Conservation (phyloP, 2,113 vertebrate genomes). For the Peromyscus polionotus region DNA sequence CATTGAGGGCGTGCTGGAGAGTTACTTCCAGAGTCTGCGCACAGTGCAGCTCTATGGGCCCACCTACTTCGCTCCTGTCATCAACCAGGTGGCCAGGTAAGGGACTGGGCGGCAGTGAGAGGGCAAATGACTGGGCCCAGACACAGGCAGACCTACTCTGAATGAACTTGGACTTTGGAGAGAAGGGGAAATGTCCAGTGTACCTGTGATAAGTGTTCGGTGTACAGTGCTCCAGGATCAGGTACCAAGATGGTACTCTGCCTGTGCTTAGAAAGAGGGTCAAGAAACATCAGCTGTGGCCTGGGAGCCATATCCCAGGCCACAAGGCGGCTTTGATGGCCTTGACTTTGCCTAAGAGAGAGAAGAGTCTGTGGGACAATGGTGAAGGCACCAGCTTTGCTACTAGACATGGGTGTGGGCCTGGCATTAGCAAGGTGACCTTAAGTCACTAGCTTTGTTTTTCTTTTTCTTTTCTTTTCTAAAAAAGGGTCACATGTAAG, state of each 20-base stretch:
- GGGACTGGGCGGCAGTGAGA: not conserved
- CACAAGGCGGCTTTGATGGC: not conserved
- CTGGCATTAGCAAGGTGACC: not conserved
- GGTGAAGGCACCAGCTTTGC: not conserved
- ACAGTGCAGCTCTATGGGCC: constrained; percentile 96
- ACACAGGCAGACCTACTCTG: not conserved
- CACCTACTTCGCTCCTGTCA: constrained; percentile 96
- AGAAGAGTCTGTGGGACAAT: not conserved
- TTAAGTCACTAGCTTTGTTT: not conserved
- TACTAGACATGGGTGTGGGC: not conserved
- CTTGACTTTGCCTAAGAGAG: not conserved
- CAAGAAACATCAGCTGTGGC: not conserved
- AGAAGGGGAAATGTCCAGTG: not conserved
- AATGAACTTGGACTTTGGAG: constrained; percentile 3
- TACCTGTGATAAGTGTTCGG: not conserved
- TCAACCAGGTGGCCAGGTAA: constrained; percentile 97
- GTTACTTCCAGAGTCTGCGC: constrained; percentile 95
- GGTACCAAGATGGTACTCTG: not conserved
- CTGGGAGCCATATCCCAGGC: not conserved
- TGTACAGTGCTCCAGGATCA: not conserved
- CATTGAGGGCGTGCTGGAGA: constrained; percentile 95
- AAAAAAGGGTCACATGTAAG: not conserved
- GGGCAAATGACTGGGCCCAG: not conserved
- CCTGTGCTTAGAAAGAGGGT: not conserved
- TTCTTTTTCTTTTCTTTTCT: not conserved